Evolutionary conservation across 1,140 invertebrate genomes (phyloP).

Genomic region (Oreohelix idahoensis): DNA sequence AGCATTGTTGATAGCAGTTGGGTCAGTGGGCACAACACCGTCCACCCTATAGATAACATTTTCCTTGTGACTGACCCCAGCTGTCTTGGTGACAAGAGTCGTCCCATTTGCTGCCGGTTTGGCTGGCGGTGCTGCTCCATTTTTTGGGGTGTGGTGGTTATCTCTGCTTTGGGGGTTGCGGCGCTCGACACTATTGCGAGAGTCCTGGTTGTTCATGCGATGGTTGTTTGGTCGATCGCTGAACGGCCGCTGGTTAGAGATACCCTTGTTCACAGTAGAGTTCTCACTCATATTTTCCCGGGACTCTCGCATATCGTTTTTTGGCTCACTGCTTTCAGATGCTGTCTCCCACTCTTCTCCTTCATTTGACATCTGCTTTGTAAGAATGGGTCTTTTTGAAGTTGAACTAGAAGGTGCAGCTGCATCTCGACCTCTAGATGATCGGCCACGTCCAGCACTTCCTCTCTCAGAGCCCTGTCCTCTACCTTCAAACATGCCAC

Average conservation of each 20-base stretch:
- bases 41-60: constrained; percentile 76
- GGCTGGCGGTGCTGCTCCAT: constrained; percentile 56
- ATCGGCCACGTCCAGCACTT: constrained; percentile 54
- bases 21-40: constrained; percentile 77
- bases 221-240: constrained; percentile 67
- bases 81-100: constrained; percentile 58
- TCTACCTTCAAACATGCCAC: constrained; percentile 49
- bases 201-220: constrained; percentile 39
- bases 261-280: constrained; percentile 68
- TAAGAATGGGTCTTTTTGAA: constrained; percentile 61
- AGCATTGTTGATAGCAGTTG: constrained; percentile 77
- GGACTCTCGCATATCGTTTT: constrained; percentile 62
- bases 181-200: constrained; percentile 46
- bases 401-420: constrained; percentile 47
- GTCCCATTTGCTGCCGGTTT: constrained; percentile 46
- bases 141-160: constrained; percentile 62
- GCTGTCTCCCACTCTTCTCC: constrained; percentile 79
- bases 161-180: constrained; percentile 57
- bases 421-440: constrained; percentile 60
- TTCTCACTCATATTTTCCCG: constrained; percentile 60
- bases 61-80: constrained; percentile 61
- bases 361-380: constrained; percentile 74
- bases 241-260: constrained; percentile 70
- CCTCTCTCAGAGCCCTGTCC: constrained; percentile 53
- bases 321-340: constrained; percentile 76